Conservation (phyloP, 2,888 invertebrate species). For the Noctua janthina region DNA sequence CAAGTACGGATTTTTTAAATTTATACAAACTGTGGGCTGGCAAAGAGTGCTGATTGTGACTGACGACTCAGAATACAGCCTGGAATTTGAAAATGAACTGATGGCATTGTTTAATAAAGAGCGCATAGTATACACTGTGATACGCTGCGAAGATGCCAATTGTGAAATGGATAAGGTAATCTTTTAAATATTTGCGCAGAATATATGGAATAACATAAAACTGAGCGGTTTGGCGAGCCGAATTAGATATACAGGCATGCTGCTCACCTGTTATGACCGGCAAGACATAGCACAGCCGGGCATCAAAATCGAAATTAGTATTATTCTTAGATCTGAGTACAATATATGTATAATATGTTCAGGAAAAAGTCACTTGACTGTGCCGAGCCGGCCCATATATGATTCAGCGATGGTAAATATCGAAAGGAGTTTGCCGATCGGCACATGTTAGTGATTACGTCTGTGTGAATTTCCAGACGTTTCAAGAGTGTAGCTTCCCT, state of each 20-base stretch:
- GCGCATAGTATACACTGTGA: conserved; percentile 54
- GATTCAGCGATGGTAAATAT: neutral
- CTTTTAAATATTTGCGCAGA: neutral
- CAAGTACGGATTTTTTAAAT: conserved; percentile 50
- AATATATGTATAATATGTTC: neutral
- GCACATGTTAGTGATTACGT: neutral
- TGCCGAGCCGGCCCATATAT: neutral
- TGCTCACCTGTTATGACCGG: neutral
- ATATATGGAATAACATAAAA: no score
- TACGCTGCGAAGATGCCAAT: conserved; percentile 44
- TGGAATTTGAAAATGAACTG: conserved; percentile 65
- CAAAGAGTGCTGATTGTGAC: conserved; percentile 71
- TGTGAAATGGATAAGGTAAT: conserved; percentile 62
- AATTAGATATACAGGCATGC: neutral
- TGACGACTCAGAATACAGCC: conserved; percentile 68
- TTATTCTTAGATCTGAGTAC: neutral
- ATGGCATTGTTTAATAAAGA: conserved; percentile 55
- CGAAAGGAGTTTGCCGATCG: neutral
- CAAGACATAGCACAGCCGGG: neutral
- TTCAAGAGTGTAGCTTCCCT: neutral
- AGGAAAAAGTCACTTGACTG: neutral
- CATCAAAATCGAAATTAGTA: neutral
- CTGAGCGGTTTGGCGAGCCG: neutral
- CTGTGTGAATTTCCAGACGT: neutral
- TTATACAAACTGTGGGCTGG: conserved; percentile 66